phyloP scores from a whole-genome alignment of 2,113 vertebrate genomes.

The Saccopteryx bilineata region DNA sequence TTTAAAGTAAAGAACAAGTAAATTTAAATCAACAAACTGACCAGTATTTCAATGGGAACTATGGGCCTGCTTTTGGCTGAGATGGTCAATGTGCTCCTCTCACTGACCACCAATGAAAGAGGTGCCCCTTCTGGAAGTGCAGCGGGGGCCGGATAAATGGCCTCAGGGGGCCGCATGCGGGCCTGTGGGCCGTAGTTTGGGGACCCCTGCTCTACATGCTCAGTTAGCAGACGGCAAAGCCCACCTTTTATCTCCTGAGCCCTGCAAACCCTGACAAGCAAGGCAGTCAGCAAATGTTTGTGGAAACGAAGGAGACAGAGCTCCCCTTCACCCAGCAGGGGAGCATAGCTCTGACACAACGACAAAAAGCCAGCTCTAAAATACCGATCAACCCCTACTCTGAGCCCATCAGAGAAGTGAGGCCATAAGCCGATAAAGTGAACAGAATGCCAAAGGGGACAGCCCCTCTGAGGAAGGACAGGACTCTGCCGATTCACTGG shows the following conservation, averaged over 20 bases:
- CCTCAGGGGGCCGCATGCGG: no score
- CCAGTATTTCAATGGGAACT: no score
- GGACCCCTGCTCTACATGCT: no score
- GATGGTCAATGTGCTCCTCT: no score
- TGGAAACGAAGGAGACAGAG: background rate
- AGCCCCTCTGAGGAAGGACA: accelerated
- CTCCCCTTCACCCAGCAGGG: background rate
- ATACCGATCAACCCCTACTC: background rate
- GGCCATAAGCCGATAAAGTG: background rate
- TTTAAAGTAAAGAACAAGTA: no score
- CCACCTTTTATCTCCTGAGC: background rate
- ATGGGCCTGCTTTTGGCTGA: no score
- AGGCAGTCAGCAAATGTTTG: background rate
- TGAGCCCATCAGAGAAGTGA: background rate
- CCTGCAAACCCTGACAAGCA: background rate
- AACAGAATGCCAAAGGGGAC: background rate
- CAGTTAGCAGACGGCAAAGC: background rate
- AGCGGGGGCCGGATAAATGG: no score
- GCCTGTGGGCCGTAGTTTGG: no score
- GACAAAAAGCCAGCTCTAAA: background rate
- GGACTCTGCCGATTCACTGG: background rate
- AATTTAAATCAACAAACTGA: no score
- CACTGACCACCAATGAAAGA: no score
- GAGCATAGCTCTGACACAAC: background rate
- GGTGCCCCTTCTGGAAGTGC: no score